A percentile compares a stretch with the other conserved stretches of the same genome.
phyloP scores from a whole-genome alignment of 1,140 invertebrate species.

The Drosophila trapezifrons region DNA sequence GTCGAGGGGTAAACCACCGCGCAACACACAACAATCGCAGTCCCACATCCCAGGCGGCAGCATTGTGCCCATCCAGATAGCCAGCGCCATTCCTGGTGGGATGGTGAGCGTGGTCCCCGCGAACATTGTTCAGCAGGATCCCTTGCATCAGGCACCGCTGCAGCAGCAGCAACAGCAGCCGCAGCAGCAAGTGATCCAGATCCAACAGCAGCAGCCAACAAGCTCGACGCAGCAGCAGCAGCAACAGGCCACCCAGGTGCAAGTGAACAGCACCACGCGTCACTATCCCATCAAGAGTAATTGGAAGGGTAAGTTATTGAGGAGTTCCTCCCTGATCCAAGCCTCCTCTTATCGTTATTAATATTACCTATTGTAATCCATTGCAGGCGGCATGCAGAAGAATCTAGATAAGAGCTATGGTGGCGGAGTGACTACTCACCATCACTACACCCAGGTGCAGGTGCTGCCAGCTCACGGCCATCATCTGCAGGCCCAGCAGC shows the following conservation, averaged over 20 bases:
- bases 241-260: slow-evolving; percentile 32
- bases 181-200: slow-evolving; percentile 50
- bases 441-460: slow-evolving; percentile 72
- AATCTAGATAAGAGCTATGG: slow-evolving; percentile 75
- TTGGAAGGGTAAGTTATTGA: slow-evolving; percentile 54
- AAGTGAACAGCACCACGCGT: slow-evolving; percentile 51
- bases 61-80: slow-evolving; percentile 64
- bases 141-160: slow-evolving; percentile 25
- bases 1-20: slow-evolving; percentile 64
- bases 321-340: too few species aligned
- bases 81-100: slow-evolving; percentile 61
- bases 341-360: neutral
- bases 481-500: slow-evolving; percentile 62
- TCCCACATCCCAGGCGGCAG: slow-evolving; percentile 71
- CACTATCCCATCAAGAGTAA: slow-evolving; percentile 72
- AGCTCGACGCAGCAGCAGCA: slow-evolving; percentile 41
- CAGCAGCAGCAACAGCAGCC: slow-evolving; percentile 43
- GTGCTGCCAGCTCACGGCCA: slow-evolving; percentile 56
- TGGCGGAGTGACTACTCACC: slow-evolving; percentile 53
- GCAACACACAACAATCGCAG: slow-evolving; percentile 48
- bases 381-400: slow-evolving; percentile 71
- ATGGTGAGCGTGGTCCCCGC: slow-evolving; percentile 69
- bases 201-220: slow-evolving; percentile 51
- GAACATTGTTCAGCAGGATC: slow-evolving; percentile 60
- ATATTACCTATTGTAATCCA: neutral